Evolutionary conservation across 2,797 vertebrate genomes (phyloP).

Genomic region (Echiichthys vipera): DNA sequence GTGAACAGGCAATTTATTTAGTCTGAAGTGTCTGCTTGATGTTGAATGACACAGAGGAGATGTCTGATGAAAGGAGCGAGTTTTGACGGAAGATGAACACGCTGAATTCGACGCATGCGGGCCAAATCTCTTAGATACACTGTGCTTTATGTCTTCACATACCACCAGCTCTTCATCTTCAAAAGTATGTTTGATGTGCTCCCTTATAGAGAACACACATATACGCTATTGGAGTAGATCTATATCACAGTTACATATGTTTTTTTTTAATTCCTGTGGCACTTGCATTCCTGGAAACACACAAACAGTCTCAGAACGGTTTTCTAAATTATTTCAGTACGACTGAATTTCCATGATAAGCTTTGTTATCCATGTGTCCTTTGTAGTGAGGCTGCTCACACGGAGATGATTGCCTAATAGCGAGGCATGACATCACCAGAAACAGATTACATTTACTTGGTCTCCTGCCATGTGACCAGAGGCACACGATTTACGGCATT

Average conservation of each 20-base stretch:
- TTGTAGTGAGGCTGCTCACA: neutral
- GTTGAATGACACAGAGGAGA: conserved; percentile 42
- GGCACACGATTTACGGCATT: conserved; percentile 37
- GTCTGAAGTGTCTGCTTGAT: conserved; percentile 64
- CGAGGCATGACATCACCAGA: conserved; percentile 55
- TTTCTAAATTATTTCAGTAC: neutral
- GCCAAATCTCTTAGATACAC: conserved; percentile 30
- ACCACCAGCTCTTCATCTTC: conserved; percentile 26
- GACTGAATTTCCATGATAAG: neutral
- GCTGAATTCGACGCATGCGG: conserved; percentile 37
- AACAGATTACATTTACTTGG: conserved; percentile 51
- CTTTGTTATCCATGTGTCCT: neutral
- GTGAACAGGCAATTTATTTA: conserved; percentile 63
- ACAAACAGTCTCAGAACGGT: neutral
- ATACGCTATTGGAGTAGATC: neutral
- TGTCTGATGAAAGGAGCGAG: conserved; percentile 62
- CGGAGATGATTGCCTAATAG: conserved; percentile 17
- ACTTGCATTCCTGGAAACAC: neutral
- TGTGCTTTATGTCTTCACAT: neutral
- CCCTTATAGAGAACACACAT: conserved; percentile 9
- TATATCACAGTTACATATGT: neutral
- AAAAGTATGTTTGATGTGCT: conserved; percentile 23
- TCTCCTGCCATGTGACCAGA: conserved; percentile 37
- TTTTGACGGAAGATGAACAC: conserved; percentile 24
- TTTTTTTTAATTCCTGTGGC: neutral